Evolutionary conservation across 2,113 vertebrate species (phyloP).

Genomic region (Sigmodon hispidus): DNA sequence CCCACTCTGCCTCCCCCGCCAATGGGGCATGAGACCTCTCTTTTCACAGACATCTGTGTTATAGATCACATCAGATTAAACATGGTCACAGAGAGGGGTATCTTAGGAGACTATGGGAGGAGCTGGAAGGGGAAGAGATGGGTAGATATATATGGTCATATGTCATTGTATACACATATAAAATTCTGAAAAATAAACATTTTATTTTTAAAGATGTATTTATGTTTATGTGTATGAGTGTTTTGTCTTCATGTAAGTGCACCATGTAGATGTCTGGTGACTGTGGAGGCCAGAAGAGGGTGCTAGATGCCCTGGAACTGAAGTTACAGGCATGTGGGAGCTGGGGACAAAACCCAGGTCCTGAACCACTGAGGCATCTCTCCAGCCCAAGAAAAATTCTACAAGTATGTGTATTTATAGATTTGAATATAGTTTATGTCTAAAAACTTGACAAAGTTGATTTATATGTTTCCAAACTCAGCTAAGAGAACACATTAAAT

Average conservation of each 20-base stretch:
- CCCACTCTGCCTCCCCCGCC: too few relatives aligned
- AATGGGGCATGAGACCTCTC: too few relatives aligned
- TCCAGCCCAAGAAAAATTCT: background rate
- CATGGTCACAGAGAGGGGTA: too few relatives aligned
- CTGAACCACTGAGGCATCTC: background rate
- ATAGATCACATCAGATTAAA: too few relatives aligned
- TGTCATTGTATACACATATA: background rate
- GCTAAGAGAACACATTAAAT: background rate
- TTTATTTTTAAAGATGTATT: background rate
- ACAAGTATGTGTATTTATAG: background rate
- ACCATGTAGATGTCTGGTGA: background rate
- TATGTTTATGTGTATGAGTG: background rate
- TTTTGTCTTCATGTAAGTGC: background rate
- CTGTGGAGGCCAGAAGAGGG: background rate
- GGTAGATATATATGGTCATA: background rate
- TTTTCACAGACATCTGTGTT: too few relatives aligned
- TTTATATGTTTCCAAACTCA: background rate
- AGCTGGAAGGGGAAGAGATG: background rate
- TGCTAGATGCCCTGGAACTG: background rate
- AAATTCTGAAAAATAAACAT: background rate
- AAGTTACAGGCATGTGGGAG: background rate
- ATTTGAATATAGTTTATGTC: background rate
- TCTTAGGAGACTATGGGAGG: background rate
- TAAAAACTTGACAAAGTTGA: background rate
- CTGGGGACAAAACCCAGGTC: background rate